Base-by-base conservation (phyloP, 2,888 invertebrate species). In the Petrophora chlorosata region DNA sequence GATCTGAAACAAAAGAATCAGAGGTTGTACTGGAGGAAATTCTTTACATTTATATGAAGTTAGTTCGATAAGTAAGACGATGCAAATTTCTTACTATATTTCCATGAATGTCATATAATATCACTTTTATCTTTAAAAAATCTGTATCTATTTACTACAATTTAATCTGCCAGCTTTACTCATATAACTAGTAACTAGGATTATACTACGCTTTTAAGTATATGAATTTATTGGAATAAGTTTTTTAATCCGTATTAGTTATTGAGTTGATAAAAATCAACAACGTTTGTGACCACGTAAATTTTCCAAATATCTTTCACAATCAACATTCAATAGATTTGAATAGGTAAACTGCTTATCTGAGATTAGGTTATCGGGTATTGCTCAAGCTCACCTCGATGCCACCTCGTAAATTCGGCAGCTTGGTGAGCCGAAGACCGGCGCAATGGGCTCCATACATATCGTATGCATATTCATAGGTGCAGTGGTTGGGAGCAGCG, bases 401-500 rank as follows among this genome's bases (percentile, higher is more conserved):
- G 32, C 90, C 84, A 8, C 81, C 68, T 59, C 82, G 90, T 22
- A 93, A 73, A 52, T 61, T 79, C 0, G 93, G 93, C 54, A 93
- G 81, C 36, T 85, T 82, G 12, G 63, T 61, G 2, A 92, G 77
- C 14, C 85, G 82, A 13, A 91, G 77, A 0, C 87, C 83, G 2
- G 76, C 82, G 70, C 93, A 93, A 53, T 88, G 82, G 0, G 91
- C 92, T 1, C 92, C 92, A 13, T 91, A 82, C 91, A 92, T 91
- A 3, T 89, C 84, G 61, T 75, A 88, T 0, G 85, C 85, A 34
- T 85, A 84, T 50, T 83, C 86, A 65, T 92, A 91, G n/a, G 79
- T 80, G 66, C 93, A 93, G 46, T 83, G 82, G 1, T 67, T 79
- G 1, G 86, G 79, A 15, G 67, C 64, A 1, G 81, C 66, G 0